Conservation (phyloP, 2,888 invertebrate genomes). For the Anticlea derivata region DNA sequence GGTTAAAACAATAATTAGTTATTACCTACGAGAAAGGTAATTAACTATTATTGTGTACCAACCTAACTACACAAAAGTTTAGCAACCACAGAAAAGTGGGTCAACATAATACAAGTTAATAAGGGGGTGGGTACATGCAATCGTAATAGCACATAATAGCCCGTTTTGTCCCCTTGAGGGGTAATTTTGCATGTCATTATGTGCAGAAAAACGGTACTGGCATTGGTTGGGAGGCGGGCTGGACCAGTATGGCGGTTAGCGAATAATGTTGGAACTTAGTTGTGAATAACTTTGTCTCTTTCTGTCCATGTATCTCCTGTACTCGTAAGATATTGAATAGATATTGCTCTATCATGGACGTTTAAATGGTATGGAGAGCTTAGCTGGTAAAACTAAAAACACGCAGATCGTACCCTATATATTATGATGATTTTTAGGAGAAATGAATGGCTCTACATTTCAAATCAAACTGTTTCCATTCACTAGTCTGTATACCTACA, state of each 20-base stretch:
- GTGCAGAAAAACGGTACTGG: conserved; percentile 1
- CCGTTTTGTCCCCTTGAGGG: conserved; percentile 15
- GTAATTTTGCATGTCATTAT: conserved; percentile 25
- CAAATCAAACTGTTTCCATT: too few relatives aligned
- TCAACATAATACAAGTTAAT: conserved; percentile 10
- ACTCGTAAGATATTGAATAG: too few relatives aligned
- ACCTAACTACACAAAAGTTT: neutral
- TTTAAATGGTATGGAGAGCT: too few relatives aligned
- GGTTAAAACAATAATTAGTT: too few relatives aligned
- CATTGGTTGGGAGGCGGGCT: conserved; percentile 25
- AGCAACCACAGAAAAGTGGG: conserved; percentile 1
- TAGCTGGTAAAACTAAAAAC: too few relatives aligned
- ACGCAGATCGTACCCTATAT: too few relatives aligned
- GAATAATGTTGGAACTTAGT: neutral
- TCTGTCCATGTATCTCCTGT: conserved; percentile 4
- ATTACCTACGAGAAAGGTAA: neutral
- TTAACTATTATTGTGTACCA: too few relatives aligned
- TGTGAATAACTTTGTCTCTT: conserved; percentile 15
- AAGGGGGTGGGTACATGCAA: neutral
- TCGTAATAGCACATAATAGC: conserved; percentile 9
- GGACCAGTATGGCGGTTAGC: conserved; percentile 34
- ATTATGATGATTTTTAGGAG: too few relatives aligned
- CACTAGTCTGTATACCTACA: too few relatives aligned
- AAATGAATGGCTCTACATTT: too few relatives aligned
- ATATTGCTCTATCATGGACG: too few relatives aligned